phyloP scores from a whole-genome alignment of 2,113 vertebrate genomes.

The Rhinoptilus africanus region DNA sequence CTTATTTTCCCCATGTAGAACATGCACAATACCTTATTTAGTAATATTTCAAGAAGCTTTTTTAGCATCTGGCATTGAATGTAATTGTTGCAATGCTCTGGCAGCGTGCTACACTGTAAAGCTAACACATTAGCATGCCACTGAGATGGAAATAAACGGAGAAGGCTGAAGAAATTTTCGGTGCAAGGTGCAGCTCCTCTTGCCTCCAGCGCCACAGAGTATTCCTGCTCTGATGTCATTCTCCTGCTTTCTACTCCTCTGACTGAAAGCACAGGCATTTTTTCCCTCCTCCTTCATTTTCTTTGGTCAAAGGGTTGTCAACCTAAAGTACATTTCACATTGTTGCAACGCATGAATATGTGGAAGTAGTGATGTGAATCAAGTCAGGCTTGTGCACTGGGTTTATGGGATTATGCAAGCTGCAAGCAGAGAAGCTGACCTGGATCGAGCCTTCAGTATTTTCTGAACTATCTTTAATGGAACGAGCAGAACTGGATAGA shows the following conservation, averaged over 20 bases:
- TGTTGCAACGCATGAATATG: neutral
- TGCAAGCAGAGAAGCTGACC: neutral
- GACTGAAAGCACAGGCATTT: neutral
- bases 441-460: neutral
- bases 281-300: neutral
- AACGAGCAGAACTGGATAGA: neutral
- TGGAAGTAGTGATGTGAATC: neutral
- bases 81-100: constrained; percentile 20
- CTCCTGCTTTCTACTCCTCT: neutral
- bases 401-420: neutral
- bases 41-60: constrained; percentile 44
- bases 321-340: neutral
- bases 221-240: neutral
- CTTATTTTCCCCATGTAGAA: neutral
- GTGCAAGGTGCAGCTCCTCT: neutral
- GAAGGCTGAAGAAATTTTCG: neutral
- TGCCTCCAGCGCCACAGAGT: rapidly evolving
- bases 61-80: constrained; percentile 18
- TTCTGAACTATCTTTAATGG: constrained; percentile 13
- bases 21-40: constrained; percentile 50
- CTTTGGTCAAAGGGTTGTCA: neutral
- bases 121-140: neutral
- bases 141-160: neutral
- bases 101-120: neutral
- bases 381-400: neutral